Conservation (phyloP, 2,797 vertebrate genomes). For the Scolopax rusticola region DNA sequence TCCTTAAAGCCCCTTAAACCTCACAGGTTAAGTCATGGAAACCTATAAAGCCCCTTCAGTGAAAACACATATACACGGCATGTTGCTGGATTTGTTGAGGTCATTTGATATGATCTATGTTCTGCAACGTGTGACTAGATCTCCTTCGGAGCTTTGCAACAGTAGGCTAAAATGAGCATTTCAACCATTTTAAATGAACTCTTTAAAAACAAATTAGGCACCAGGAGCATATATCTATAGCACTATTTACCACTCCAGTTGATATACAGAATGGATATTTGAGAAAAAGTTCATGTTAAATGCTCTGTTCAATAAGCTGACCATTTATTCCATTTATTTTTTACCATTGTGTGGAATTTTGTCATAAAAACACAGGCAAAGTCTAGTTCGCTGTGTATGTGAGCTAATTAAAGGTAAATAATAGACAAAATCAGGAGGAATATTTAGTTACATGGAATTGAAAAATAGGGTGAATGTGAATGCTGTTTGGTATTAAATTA, state of each 20-base stretch:
- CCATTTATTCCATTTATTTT: conserved; percentile 17
- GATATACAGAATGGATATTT: conserved; percentile 30
- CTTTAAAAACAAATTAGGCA: conserved; percentile 51
- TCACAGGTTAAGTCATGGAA: conserved; percentile 61
- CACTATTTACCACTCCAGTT: neutral
- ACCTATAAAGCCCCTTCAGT: conserved; percentile 48
- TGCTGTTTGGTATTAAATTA: conserved; percentile 69
- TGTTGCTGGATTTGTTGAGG: conserved; percentile 53
- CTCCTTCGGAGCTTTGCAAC: neutral
- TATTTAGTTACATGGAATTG: conserved; percentile 41
- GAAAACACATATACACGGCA: conserved; percentile 15
- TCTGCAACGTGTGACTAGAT: conserved; percentile 36
- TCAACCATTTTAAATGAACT: conserved; percentile 2
- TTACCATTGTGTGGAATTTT: conserved; percentile 40
- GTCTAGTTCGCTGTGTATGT: conserved; percentile 12
- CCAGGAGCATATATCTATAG: conserved; percentile 9
- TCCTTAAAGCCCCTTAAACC: conserved; percentile 27
- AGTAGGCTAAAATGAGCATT: neutral
- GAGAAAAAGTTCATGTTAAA: conserved; percentile 43
- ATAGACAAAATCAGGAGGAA: conserved; percentile 62
- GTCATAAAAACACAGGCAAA: conserved; percentile 23
- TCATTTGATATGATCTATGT: conserved; percentile 56
- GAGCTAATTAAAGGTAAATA: conserved; percentile 69
- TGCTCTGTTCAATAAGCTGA: neutral
- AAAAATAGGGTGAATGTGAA: conserved; percentile 53